Evolutionary conservation across 2,797 vertebrate genomes (phyloP), one percentile per base, ranked within the genome.

Genomic region (Acanthis flammea): DNA sequence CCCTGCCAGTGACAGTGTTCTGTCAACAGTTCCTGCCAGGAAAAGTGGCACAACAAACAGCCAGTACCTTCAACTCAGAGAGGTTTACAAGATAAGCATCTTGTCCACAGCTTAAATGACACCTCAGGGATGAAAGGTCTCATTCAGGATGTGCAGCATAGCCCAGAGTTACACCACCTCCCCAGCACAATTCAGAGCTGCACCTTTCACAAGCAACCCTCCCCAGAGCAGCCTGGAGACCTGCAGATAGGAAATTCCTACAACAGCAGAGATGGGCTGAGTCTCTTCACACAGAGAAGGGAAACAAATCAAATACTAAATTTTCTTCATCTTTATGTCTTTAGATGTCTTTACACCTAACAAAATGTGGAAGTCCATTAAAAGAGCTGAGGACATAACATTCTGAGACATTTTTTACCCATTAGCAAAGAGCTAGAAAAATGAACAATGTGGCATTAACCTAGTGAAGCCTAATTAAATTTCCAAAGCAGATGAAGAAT

Each of bases 141-240:
- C 23, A 37, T 44, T 74, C 51, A 62, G 42, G 44, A 66, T 48
- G 19, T 21, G 55, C 3, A 5, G 57, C 8, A 30, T 0, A 77
- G 30, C 31, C 39, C 31, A 39, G 16, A 70, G 39, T 66, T 65
- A 19, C 4, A 65, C 19, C 23, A 37, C 6, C 30, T 53, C 28
- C 17, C 22, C 25, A 44, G 12, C 0, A 19, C 5, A 78, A 50
- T 13, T 71, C 48, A 31, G 28, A 77, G 53, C 30, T 5, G 28
- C 16, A 14, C 7, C 17, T 78, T 31, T 19, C 53, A 66, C 0
- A 0, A 42, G 27, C 22, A 57, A 18, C 31, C 25, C 19, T 53
- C 16, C 11, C 18, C 50, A 55, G 33, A 87, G 53, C 1, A 76
- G 37, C 5, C 45, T 55, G 54, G 16, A 54, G 21, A 76, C 23